phyloP scores from a whole-genome alignment of 2,888 invertebrate genomes.

The Leptopilina myrica region DNA sequence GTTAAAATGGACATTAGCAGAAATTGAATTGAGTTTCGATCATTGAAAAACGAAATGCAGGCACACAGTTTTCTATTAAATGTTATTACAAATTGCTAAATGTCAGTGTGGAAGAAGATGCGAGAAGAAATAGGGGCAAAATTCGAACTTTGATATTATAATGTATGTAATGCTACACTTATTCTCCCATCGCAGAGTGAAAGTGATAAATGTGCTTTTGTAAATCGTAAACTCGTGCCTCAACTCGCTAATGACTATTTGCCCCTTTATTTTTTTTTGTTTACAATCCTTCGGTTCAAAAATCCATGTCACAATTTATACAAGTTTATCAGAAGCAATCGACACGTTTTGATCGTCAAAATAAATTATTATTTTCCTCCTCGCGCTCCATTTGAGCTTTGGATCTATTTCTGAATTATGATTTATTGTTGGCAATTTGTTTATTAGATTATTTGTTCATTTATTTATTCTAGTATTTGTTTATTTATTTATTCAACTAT shows the following conservation, averaged over 20 bases:
- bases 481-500: no score
- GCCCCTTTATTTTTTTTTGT: neutral
- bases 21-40: no score
- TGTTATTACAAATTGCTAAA: neutral
- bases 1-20: no score
- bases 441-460: no score
- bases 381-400: no score
- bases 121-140: neutral
- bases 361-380: no score
- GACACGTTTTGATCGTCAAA: neutral
- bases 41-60: no score
- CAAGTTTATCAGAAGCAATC: neutral
- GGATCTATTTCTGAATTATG: no score
- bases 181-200: constrained; percentile 5
- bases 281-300: no score
- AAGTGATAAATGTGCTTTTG: constrained; percentile 27
- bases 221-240: constrained; percentile 31
- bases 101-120: neutral
- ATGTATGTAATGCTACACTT: constrained; percentile 20
- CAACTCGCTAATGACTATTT: constrained; percentile 30
- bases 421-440: no score
- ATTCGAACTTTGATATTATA: constrained; percentile 12
- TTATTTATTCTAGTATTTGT: no score
- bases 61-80: neutral
- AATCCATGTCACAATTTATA: constrained; percentile 2